Evolutionary conservation across 92 coral and sea anemone genomes (phyloP).

Genomic region (Palythoa grandiflora): DNA sequence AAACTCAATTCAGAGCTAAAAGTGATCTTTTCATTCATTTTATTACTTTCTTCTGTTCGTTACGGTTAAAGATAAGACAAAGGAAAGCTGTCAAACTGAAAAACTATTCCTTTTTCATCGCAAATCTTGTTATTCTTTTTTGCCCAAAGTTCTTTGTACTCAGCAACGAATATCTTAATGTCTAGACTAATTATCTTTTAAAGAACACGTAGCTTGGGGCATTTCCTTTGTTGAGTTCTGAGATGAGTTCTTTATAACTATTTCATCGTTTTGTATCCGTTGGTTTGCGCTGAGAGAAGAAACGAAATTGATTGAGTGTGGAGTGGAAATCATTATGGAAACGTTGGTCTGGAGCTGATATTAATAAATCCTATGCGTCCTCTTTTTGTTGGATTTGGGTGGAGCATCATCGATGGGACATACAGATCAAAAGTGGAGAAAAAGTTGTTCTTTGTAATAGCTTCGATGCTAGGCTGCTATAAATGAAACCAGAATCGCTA

Average conservation of each 20-base stretch:
- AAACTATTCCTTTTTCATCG: neutral
- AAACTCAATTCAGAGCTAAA: neutral
- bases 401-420: neutral
- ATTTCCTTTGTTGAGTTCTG: constrained; percentile 42
- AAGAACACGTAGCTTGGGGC: constrained; percentile 17
- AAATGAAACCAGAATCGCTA: neutral
- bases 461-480: neutral
- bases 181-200: constrained; percentile 36
- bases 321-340: constrained; percentile 3
- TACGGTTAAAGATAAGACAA: neutral
- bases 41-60: constrained; percentile 14
- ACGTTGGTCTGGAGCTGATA: neutral
- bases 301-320: constrained; percentile 19
- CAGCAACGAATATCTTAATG: constrained; percentile 20
- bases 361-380: neutral
- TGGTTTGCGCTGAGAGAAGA: constrained; percentile 19
- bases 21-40: neutral
- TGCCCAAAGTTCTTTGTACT: constrained; percentile 27
- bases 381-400: constrained; percentile 4
- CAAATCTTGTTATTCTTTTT: constrained; percentile 11
- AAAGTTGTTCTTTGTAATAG: neutral
- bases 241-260: constrained; percentile 26
- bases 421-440: neutral
- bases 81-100: neutral
- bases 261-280: constrained; percentile 30